phyloP scores from a whole-genome alignment of 2,797 vertebrate species.

The Chaenodraco wilsoni region DNA sequence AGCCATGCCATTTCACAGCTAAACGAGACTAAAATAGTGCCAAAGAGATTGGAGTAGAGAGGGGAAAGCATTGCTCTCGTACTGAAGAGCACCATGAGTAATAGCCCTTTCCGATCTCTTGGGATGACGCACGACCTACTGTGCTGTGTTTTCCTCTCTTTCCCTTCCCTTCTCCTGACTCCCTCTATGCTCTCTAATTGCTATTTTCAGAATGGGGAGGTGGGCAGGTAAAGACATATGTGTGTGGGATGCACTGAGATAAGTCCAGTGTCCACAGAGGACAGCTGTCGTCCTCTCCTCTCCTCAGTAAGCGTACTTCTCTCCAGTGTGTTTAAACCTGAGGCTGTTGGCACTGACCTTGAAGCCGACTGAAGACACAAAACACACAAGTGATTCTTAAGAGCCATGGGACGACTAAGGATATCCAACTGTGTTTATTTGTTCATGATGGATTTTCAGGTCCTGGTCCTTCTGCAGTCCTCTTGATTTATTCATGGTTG shows the following conservation, averaged over 20 bases:
- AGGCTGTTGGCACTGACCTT: conserved; percentile 16
- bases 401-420: conserved; percentile 10
- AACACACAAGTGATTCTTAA: conserved; percentile 17
- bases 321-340: conserved; percentile 36
- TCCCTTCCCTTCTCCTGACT: conserved; percentile 31
- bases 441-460: conserved; percentile 33
- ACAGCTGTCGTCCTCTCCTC: conserved; percentile 44
- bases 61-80: conserved; percentile 59
- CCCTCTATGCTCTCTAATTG: conserved; percentile 50
- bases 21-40: conserved; percentile 71
- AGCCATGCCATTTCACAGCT: conserved; percentile 66
- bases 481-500: conserved; percentile 67
- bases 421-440: conserved; percentile 49
- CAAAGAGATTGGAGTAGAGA: conserved; percentile 64
- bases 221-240: conserved; percentile 40
- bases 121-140: conserved; percentile 66
- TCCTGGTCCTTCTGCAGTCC: conserved; percentile 42
- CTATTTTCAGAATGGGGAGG: conserved; percentile 63
- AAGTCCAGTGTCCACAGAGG: conserved; percentile 48
- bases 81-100: conserved; percentile 64
- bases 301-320: conserved; percentile 34
- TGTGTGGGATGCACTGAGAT: conserved; percentile 38
- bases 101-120: conserved; percentile 62
- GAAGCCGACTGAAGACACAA: conserved; percentile 16
- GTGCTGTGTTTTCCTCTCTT: conserved; percentile 45